Conservation (phyloP, 1,140 invertebrate genomes). For the Bombyx mandarina region DNA sequence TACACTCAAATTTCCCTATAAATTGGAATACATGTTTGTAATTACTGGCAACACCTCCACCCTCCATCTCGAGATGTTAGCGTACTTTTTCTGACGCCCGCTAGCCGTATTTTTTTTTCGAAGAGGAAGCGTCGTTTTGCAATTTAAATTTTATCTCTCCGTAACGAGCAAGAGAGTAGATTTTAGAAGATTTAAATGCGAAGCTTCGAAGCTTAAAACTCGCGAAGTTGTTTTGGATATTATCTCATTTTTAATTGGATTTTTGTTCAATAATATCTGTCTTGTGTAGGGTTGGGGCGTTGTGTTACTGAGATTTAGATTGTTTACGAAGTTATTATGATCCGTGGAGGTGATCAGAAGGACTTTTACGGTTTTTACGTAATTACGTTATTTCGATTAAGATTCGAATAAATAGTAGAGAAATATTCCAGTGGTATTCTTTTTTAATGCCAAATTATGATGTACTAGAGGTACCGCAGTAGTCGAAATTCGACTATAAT, state of each 20-base stretch:
- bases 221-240: neutral
- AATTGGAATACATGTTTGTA: slow-evolving; percentile 3
- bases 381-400: no score
- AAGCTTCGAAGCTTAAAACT: no score
- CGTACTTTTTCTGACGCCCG: slow-evolving; percentile 50
- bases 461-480: no score
- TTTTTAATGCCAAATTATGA: no score
- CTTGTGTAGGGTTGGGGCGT: no score
- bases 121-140: slow-evolving; percentile 39
- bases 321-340: neutral
- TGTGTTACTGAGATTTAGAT: no score
- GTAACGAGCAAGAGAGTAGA: slow-evolving; percentile 28
- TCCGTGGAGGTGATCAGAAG: neutral
- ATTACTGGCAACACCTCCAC: slow-evolving; percentile 18
- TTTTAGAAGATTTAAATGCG: slow-evolving; percentile 2
- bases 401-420: no score
- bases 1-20: neutral
- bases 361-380: no score
- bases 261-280: neutral
- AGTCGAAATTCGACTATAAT: no score
- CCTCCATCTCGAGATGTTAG: slow-evolving; percentile 7
- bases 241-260: slow-evolving; percentile 1
- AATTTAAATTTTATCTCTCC: slow-evolving; percentile 63
- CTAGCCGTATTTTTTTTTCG: slow-evolving; percentile 44
- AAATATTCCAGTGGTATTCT: no score